Evolutionary conservation across 2,888 invertebrate genomes (phyloP).

Genomic region (Pegoplata infirma): DNA sequence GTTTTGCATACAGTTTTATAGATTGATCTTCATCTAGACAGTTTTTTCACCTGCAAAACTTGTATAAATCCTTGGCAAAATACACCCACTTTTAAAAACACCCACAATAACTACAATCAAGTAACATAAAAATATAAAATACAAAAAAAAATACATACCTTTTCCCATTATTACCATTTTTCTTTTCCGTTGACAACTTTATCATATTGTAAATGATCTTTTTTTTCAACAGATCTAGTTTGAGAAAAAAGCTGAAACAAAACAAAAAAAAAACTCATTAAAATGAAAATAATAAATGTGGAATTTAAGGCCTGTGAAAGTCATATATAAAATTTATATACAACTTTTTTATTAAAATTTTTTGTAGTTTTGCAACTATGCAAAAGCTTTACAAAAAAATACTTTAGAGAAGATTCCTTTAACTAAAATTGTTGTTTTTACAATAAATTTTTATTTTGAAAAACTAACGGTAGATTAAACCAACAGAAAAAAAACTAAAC

Average conservation of each 20-base stretch:
- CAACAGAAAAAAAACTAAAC: slow-evolving; percentile 46
- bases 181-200: slow-evolving; percentile 60
- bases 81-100: background rate
- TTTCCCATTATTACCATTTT: slow-evolving; percentile 8
- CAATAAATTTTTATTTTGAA: background rate
- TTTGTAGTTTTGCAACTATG: too few relatives aligned
- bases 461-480: slow-evolving; percentile 57
- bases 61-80: background rate
- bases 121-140: too few relatives aligned
- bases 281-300: slow-evolving; percentile 54
- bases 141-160: background rate
- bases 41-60: background rate
- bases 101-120: background rate
- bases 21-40: background rate
- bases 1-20: too few relatives aligned
- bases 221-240: slow-evolving; percentile 47
- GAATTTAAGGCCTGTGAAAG: slow-evolving; percentile 62
- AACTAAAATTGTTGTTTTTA: slow-evolving; percentile 3
- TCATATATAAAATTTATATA: slow-evolving; percentile 20
- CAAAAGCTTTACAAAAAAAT: slow-evolving; percentile 44
- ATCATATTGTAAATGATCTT: slow-evolving; percentile 57
- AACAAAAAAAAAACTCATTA: slow-evolving; percentile 38
- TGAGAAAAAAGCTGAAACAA: slow-evolving; percentile 10
- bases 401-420: slow-evolving; percentile 51
- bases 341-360: slow-evolving; percentile 29